Percentiles rank a stretch among this genome's conserved stretches.
These are phyloP conservation scores for Sipunculus nudus DNA, from an alignment of 2,888 invertebrate species.

Conservation along the genomic window DNA sequence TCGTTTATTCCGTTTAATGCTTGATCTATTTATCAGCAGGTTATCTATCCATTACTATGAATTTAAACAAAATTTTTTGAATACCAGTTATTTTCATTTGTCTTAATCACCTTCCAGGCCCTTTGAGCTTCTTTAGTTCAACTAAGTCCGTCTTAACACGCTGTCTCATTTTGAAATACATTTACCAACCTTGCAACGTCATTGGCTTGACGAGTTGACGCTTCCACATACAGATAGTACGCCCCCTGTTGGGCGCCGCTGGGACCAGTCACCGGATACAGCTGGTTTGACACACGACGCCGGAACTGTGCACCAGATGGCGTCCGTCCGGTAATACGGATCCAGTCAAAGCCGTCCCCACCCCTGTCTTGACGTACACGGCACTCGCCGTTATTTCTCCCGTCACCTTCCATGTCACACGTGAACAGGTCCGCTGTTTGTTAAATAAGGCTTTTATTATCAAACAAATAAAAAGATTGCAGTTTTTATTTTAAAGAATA, in stretches of 20 bases:
- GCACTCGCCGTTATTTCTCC: neutral
- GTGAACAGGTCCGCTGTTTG: neutral
- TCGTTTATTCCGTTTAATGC: too few relatives aligned
- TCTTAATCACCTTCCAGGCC: too few relatives aligned
- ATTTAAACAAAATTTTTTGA: too few relatives aligned
- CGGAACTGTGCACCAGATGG: slow-evolving; percentile 8
- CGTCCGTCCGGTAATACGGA: slow-evolving; percentile 4
- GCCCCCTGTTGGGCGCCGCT: slow-evolving; percentile 25
- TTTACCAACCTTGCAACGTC: slow-evolving; percentile 30
- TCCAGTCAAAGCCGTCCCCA: slow-evolving; percentile 46
- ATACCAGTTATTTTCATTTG: too few relatives aligned
- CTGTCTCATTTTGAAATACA: too few relatives aligned
- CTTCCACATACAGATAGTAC: slow-evolving; percentile 58
- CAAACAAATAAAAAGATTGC: too few relatives aligned
- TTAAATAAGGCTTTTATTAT: too few relatives aligned
- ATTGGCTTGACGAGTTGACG: slow-evolving; percentile 67
- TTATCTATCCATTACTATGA: too few relatives aligned
- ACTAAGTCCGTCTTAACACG: too few relatives aligned
- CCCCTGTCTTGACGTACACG: slow-evolving; percentile 4
- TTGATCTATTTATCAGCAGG: too few relatives aligned
- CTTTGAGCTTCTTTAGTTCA: too few relatives aligned
- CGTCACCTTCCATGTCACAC: slow-evolving; percentile 1
- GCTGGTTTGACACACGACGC: slow-evolving; percentile 5
- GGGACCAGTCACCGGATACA: slow-evolving; percentile 36
- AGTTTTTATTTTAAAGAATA: too few relatives aligned